Percentiles rank a stretch among this genome's conserved stretches.
These are phyloP conservation scores for Sarcophaga variegata DNA, from an alignment of 2,888 invertebrate species.

Conservation along the genomic window DNA sequence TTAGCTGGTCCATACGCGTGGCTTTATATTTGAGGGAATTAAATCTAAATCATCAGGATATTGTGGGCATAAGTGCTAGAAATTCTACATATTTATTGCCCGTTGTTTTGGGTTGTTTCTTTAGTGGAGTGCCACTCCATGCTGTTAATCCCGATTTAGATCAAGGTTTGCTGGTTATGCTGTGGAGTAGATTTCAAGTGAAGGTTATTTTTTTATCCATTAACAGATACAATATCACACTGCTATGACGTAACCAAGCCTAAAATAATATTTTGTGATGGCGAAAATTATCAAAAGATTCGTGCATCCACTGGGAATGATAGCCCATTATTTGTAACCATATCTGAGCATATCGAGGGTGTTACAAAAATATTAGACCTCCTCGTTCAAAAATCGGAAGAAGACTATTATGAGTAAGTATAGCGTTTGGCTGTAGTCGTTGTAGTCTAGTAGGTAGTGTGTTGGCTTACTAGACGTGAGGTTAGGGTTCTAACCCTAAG, in stretches of 20 bases:
- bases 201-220: too few species aligned
- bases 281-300: slow-evolving; percentile 71
- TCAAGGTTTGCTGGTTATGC: too few species aligned
- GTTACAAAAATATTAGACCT: slow-evolving; percentile 44
- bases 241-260: slow-evolving; percentile 74
- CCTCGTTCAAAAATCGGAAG: neutral
- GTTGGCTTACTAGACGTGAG: too few species aligned
- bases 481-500: too few species aligned
- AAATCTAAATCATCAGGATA: slow-evolving; percentile 70
- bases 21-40: slow-evolving; percentile 64
- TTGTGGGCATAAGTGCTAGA: slow-evolving; percentile 71
- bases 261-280: slow-evolving; percentile 74
- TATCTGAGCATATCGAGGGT: slow-evolving; percentile 45
- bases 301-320: slow-evolving; percentile 61
- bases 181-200: too few species aligned
- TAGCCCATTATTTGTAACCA: slow-evolving; percentile 28
- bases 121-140: slow-evolving; percentile 70
- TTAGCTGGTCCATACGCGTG: slow-evolving; percentile 66
- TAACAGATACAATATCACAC: slow-evolving; percentile 64
- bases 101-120: slow-evolving; percentile 74
- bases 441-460: too few species aligned
- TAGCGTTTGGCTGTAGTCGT: too few species aligned
- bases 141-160: slow-evolving; percentile 63
- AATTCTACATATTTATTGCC: slow-evolving; percentile 73
- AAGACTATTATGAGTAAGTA: too few species aligned